Conservation (phyloP, 2,113 vertebrate species). For the Campylomormyrus numenius region DNA sequence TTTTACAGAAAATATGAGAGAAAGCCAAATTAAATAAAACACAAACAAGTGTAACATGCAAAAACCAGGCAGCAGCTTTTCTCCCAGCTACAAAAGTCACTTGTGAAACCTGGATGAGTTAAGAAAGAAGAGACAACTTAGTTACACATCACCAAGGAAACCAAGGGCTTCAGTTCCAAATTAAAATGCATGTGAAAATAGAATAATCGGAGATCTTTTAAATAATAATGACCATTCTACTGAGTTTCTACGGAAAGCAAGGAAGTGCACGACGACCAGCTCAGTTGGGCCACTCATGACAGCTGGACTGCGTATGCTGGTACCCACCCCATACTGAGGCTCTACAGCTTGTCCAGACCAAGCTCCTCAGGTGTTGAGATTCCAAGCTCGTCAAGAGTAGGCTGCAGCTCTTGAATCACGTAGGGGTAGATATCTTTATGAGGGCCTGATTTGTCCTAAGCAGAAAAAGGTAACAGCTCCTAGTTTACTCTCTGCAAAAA, state of each 20-base stretch:
- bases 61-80: not conserved
- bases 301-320: not conserved
- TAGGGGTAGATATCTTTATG: slow-evolving; percentile 97
- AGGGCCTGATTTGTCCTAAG: slow-evolving; percentile 86
- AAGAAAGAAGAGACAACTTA: not conserved
- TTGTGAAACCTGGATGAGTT: not conserved
- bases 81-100: not conserved
- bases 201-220: not conserved
- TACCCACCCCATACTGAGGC: not conserved
- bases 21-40: not conserved
- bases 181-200: not conserved
- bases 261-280: not conserved
- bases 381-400: slow-evolving; percentile 86
- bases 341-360: slow-evolving; percentile 80
- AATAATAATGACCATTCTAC: not conserved
- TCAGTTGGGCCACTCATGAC: not conserved
- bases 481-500: not conserved
- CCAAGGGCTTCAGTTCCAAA: not conserved
- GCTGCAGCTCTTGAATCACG: slow-evolving; percentile 87
- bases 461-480: slow-evolving; percentile 9
- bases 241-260: not conserved
- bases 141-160: not conserved
- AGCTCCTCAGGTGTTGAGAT: slow-evolving; percentile 95
- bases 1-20: slow-evolving; percentile 2
- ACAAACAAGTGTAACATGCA: not conserved